Evolutionary conservation across 2,797 vertebrate genomes (phyloP).

Genomic region (Aphelocoma californica): DNA sequence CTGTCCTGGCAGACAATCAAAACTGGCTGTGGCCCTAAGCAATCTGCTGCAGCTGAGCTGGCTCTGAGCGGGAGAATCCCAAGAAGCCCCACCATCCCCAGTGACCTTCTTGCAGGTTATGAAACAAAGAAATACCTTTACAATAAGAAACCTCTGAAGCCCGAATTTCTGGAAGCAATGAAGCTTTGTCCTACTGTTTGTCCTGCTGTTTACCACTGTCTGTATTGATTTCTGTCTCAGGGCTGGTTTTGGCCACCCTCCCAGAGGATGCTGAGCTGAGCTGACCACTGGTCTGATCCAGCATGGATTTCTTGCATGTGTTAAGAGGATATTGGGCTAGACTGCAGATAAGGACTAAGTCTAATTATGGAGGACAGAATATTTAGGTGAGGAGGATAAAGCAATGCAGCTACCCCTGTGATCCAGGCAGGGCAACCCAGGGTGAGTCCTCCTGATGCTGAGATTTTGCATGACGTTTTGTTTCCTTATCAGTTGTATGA

Average conservation of each 20-base stretch:
- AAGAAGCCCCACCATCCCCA: neutral
- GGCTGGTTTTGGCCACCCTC: neutral
- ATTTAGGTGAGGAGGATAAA: neutral
- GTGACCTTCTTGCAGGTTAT: neutral
- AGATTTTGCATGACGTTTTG: neutral
- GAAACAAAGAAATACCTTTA: neutral
- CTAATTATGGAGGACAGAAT: neutral
- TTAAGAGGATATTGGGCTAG: neutral
- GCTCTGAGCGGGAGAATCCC: neutral
- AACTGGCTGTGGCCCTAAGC: neutral
- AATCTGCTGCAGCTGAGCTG: neutral
- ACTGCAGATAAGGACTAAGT: neutral
- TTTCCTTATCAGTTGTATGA: neutral
- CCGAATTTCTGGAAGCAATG: neutral
- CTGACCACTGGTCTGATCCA: neutral
- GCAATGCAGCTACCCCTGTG: neutral
- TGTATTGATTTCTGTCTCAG: neutral
- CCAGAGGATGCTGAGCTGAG: neutral
- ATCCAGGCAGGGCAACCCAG: neutral
- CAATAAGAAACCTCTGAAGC: neutral
- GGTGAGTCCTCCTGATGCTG: neutral
- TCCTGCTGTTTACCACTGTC: neutral
- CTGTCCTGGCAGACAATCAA: neutral
- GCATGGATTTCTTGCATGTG: neutral
- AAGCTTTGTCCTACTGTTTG: neutral